Percentiles rank a stretch among this genome's conserved stretches.
Conservation (phyloP, 2,888 invertebrate species). For the Ptilodon capucinus region DNA sequence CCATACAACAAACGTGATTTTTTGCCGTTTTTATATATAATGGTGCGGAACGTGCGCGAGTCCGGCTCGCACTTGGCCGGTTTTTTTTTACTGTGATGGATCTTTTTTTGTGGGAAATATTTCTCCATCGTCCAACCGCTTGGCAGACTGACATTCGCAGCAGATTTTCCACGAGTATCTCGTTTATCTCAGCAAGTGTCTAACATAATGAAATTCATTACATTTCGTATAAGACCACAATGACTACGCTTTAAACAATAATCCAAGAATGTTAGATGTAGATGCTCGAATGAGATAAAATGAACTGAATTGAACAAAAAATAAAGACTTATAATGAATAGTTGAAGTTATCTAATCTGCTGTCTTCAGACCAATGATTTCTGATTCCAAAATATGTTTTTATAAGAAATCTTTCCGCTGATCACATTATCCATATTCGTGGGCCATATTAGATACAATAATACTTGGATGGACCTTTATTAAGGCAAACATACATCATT, state of each 20-base stretch:
- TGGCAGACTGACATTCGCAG: not conserved
- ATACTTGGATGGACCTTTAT: not conserved
- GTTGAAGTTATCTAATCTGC: constrained; percentile 8
- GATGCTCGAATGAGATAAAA: constrained; percentile 19
- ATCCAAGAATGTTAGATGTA: constrained; percentile 18
- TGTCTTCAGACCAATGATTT: constrained; percentile 3
- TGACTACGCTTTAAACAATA: constrained; percentile 18
- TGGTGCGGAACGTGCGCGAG: too few species aligned
- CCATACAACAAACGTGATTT: too few species aligned
- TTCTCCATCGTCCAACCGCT: not conserved
- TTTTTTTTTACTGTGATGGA: too few species aligned
- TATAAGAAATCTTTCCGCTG: not conserved
- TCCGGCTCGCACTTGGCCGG: too few species aligned
- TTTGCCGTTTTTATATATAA: too few species aligned
- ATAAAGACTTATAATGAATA: constrained; percentile 16
- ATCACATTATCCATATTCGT: not conserved
- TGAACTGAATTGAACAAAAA: constrained; percentile 15
- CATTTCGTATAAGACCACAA: constrained; percentile 2
- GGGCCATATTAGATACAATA: too few species aligned
- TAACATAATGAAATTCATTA: constrained; percentile 4
- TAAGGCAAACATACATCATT: not conserved
- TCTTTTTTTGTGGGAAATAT: too few species aligned
- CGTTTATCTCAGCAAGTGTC: not conserved
- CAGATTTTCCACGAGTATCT: not conserved
- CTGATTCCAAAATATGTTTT: not conserved